These are phyloP conservation scores for Pararge aegeria DNA, from an alignment of 1,140 invertebrate species.

Conservation along the genomic window DNA sequence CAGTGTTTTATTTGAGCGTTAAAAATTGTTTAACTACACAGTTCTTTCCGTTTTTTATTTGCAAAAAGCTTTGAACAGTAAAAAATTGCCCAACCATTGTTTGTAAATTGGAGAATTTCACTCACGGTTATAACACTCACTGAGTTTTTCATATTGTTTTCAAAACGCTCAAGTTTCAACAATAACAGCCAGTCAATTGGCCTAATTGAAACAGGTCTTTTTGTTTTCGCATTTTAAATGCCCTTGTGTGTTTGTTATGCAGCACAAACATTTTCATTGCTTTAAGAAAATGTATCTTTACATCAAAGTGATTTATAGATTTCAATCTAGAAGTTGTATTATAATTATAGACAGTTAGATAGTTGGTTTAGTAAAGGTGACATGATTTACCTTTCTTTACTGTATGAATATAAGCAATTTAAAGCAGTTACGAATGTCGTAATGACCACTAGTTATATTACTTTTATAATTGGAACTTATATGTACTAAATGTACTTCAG, in stretches of 20 bases:
- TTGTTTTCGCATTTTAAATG: not conserved
- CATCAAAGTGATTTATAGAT: too few species aligned
- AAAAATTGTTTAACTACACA: constrained; percentile 14
- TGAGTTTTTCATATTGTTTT: constrained; percentile 25
- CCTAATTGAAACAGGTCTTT: constrained; percentile 19
- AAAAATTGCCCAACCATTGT: constrained; percentile 23
- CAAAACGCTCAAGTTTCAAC: constrained; percentile 26
- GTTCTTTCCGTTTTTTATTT: constrained; percentile 20
- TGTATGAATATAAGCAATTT: too few species aligned
- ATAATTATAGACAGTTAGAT: too few species aligned
- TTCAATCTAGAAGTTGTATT: too few species aligned
- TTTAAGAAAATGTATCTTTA: not conserved
- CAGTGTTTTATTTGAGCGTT: constrained; percentile 10
- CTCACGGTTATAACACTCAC: constrained; percentile 22
- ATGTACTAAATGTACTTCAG: too few species aligned
- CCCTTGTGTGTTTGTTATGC: not conserved
- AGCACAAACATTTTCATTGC: not conserved
- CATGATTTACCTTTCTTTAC: too few species aligned
- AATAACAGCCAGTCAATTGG: constrained; percentile 25
- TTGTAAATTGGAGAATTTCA: constrained; percentile 28
- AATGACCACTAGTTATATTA: too few species aligned
- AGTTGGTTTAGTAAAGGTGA: too few species aligned
- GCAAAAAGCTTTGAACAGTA: constrained; percentile 19
- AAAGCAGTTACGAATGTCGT: too few species aligned
- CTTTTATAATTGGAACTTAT: too few species aligned